Percentiles rank a stretch among this genome's conserved stretches.
These are phyloP conservation scores for Lucifuga dentata DNA, from an alignment of 2,113 vertebrate species.

Conservation along the genomic window DNA sequence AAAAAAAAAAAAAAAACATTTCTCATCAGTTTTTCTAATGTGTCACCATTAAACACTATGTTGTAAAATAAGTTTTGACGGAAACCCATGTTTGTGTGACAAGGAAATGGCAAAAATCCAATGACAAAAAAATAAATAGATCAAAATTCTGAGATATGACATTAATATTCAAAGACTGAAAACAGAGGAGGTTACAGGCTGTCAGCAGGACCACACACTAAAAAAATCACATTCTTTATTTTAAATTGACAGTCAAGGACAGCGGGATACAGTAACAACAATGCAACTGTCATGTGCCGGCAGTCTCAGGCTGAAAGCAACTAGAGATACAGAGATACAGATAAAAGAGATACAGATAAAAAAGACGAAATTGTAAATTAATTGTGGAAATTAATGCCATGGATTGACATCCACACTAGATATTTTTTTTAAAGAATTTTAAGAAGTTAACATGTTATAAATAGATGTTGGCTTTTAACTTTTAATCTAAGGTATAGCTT, in stretches of 20 bases:
- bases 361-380: neutral
- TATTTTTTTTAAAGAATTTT: no score
- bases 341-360: neutral
- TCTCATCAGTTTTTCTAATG: neutral
- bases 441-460: no score
- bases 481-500: no score
- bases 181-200: conserved; percentile 19
- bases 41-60: no score
- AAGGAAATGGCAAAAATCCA: conserved; percentile 27
- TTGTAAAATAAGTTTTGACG: conserved; percentile 18
- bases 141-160: conserved; percentile 14
- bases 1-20: no score
- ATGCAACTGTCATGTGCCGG: conserved; percentile 9
- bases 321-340: neutral
- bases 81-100: conserved; percentile 14
- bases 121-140: no score
- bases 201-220: conserved; percentile 7
- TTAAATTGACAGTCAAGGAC: conserved; percentile 19
- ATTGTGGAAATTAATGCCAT: neutral
- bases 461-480: no score
- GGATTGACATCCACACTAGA: neutral
- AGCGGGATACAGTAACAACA: neutral
- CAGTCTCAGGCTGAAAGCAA: conserved; percentile 8
- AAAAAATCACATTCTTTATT: conserved; percentile 31
- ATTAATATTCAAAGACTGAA: conserved; percentile 4